phyloP scores from a whole-genome alignment of 2,888 invertebrate genomes.

The Mechanitis messenoides region DNA sequence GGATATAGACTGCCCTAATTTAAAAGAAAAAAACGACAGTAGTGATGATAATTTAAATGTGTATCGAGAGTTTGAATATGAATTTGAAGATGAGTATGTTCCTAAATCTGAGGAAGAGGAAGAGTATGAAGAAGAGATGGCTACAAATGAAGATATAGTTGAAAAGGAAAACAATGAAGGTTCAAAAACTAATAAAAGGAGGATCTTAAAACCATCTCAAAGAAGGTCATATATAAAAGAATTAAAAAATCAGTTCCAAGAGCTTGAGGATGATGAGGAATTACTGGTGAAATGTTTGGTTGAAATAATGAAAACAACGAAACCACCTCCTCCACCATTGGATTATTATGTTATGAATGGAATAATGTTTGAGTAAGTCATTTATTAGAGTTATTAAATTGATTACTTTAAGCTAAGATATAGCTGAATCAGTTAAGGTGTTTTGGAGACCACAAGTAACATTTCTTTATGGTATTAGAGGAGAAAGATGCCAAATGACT shows the following conservation, averaged over 20 bases:
- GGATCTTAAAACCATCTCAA: conserved; percentile 19
- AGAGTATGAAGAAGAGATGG: conserved; percentile 18
- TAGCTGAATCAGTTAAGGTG: no score
- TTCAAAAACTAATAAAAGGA: conserved; percentile 14
- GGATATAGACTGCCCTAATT: conserved; percentile 22
- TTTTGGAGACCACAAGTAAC: no score
- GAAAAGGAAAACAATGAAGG: not conserved
- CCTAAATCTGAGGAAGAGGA: conserved; percentile 14
- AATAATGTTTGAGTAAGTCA: conserved; percentile 47
- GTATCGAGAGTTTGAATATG: conserved; percentile 16
- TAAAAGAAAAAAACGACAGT: not conserved
- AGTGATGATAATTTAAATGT: conserved; percentile 21
- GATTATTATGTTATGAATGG: conserved; percentile 46
- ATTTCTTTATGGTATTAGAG: no score
- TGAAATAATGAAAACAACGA: conserved; percentile 49
- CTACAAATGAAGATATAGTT: conserved; percentile 7
- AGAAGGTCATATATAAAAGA: conserved; percentile 48
- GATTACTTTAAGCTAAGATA: no score
- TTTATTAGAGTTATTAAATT: conserved; percentile 4
- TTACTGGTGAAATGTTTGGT: conserved; percentile 45
- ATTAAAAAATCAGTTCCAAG: conserved; percentile 43
- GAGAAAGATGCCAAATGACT: no score
- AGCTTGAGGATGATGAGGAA: conserved; percentile 42
- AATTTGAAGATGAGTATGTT: conserved; percentile 13
- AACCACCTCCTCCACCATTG: conserved; percentile 44